Conservation (phyloP, 2,888 invertebrate species). For the Leptinotarsa juncta region DNA sequence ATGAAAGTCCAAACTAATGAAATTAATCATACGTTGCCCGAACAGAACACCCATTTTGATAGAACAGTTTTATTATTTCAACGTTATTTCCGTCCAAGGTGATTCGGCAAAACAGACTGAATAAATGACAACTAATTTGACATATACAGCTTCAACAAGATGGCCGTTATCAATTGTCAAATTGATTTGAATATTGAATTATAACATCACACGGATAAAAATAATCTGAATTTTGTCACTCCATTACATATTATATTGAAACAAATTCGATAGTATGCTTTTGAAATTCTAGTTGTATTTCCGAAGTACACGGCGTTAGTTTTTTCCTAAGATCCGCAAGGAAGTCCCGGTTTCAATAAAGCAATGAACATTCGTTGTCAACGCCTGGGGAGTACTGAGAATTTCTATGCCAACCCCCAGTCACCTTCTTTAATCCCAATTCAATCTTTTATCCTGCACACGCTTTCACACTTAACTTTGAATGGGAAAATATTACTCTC, state of each 20-base stretch:
- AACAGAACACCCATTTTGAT: too few relatives aligned
- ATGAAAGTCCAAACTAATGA: too few relatives aligned
- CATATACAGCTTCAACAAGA: too few relatives aligned
- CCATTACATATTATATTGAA: neutral
- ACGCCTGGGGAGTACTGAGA: constrained; percentile 53
- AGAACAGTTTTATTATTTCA: too few relatives aligned
- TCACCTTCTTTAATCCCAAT: constrained; percentile 66
- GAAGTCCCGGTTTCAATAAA: constrained; percentile 51
- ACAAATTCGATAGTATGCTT: neutral
- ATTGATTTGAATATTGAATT: too few relatives aligned
- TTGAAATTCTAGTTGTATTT: neutral
- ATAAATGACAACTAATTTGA: too few relatives aligned
- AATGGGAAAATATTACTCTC: constrained; percentile 63
- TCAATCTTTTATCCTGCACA: constrained; percentile 67
- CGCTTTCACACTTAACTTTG: constrained; percentile 65
- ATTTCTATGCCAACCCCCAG: constrained; percentile 50
- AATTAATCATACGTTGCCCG: too few relatives aligned
- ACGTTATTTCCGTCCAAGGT: too few relatives aligned
- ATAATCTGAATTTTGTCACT: too few relatives aligned
- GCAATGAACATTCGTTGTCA: constrained; percentile 53
- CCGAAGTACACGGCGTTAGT: neutral
- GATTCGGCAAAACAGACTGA: too few relatives aligned
- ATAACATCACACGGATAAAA: too few relatives aligned
- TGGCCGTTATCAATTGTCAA: too few relatives aligned
- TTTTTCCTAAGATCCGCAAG: neutral